A percentile compares a stretch with the other conserved stretches of the same genome.
Evolutionary conservation across 2,797 vertebrate species (phyloP).

Genomic region (Acrossocheilus wenchowensis): DNA sequence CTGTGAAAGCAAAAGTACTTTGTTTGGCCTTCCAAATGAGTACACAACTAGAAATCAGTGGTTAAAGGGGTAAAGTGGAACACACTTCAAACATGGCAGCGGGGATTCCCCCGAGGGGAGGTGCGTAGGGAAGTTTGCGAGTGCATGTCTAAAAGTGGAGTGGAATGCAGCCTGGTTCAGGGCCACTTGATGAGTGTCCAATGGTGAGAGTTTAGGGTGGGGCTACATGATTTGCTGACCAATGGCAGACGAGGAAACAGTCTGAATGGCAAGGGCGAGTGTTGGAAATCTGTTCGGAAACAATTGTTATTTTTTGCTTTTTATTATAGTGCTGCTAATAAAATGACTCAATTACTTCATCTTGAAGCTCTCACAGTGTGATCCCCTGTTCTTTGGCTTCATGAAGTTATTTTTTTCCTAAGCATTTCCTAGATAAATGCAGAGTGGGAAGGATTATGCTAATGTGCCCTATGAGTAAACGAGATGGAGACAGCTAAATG

Average conservation of each 20-base stretch:
- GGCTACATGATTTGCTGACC: not conserved
- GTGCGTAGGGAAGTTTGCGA: no score
- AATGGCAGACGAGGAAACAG: not conserved
- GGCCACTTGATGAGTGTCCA: not conserved
- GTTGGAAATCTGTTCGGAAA: not conserved
- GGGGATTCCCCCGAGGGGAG: no score
- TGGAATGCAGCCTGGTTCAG: not conserved
- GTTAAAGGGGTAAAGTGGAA: no score
- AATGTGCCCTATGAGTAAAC: slow-evolving; percentile 47
- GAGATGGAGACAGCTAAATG: slow-evolving; percentile 51
- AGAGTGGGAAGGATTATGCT: slow-evolving; percentile 35
- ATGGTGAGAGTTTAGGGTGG: not conserved
- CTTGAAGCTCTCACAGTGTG: not conserved
- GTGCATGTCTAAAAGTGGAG: no score
- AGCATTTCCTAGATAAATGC: slow-evolving; percentile 15
- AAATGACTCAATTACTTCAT: not conserved
- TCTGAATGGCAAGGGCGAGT: not conserved
- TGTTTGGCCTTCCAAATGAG: no score
- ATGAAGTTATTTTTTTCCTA: not conserved
- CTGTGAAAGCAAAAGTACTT: no score
- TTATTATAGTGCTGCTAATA: not conserved
- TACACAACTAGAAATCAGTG: no score
- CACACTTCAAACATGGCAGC: no score
- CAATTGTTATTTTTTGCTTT: not conserved
- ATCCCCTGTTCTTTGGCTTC: not conserved